Evolutionary conservation across 1,140 invertebrate genomes (phyloP).

Genomic region (Streblospio benedicti): DNA sequence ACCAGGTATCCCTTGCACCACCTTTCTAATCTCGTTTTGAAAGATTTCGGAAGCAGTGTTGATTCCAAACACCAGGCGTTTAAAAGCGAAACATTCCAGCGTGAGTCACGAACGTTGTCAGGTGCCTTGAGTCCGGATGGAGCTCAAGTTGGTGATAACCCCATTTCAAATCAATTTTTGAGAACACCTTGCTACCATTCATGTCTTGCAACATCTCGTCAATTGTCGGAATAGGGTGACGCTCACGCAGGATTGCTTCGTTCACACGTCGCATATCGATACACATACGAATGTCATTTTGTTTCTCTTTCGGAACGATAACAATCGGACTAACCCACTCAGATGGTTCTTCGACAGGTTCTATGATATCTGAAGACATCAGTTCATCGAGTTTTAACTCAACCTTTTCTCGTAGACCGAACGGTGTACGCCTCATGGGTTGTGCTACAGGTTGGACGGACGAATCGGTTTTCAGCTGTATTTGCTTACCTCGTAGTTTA

Average conservation of each 20-base stretch:
- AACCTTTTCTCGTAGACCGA: neutral
- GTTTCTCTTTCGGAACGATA: too few relatives aligned
- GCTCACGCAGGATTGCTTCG: too few relatives aligned
- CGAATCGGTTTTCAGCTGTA: neutral
- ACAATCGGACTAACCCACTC: too few relatives aligned
- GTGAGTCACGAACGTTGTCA: conserved; percentile 18
- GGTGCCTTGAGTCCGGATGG: conserved; percentile 9
- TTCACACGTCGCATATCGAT: too few relatives aligned
- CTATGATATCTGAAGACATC: too few relatives aligned
- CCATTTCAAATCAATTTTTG: neutral
- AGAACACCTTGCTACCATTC: neutral
- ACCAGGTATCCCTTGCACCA: neutral
- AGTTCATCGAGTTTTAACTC: too few relatives aligned
- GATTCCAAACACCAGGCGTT: conserved; percentile 11
- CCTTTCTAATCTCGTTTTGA: conserved; percentile 1
- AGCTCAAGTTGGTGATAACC: conserved; percentile 16
- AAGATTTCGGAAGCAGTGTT: neutral
- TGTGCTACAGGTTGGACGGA: neutral
- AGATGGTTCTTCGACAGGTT: too few relatives aligned
- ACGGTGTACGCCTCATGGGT: neutral
- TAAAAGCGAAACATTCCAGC: conserved; percentile 7
- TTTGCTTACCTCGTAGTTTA: neutral
- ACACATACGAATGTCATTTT: too few relatives aligned
- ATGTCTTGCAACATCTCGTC: conserved; percentile 2
- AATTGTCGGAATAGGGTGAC: neutral